Conservation (phyloP, 1,140 invertebrate genomes). For the Mamestra configurata region DNA sequence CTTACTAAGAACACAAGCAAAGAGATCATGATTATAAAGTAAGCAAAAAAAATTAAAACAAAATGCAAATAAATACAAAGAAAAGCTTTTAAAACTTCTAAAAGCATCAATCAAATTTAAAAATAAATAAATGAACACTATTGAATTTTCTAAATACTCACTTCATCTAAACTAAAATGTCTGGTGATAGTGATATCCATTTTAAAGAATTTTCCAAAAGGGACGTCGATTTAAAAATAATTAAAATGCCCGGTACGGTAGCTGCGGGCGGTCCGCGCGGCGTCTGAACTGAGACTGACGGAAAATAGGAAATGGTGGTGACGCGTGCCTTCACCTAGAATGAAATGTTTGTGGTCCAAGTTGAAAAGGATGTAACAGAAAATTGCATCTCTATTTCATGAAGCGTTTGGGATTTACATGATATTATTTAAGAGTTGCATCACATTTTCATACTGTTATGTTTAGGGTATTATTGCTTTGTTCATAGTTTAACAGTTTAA, state of each 20-base stretch:
- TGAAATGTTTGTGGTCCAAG: conserved; percentile 58
- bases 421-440: too few species aligned
- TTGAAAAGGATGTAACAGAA: conserved; percentile 25
- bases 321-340: conserved; percentile 59
- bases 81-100: neutral
- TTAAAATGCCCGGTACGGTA: conserved; percentile 5
- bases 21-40: too few species aligned
- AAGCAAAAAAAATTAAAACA: neutral
- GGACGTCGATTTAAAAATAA: conserved; percentile 18
- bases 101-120: neutral
- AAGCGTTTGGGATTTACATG: too few species aligned
- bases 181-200: conserved; percentile 86
- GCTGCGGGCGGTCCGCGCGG: conserved; percentile 61
- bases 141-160: conserved; percentile 62
- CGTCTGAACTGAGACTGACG: conserved; percentile 66
- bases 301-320: conserved; percentile 69
- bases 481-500: too few species aligned
- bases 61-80: neutral
- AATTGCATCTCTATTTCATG: too few species aligned
- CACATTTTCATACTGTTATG: too few species aligned
- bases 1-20: too few species aligned
- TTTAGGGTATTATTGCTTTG: too few species aligned
- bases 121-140: neutral
- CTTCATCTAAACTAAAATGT: conserved; percentile 86
- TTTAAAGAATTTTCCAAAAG: conserved; percentile 40